Base-by-base conservation (phyloP, 2,888 invertebrate genomes). In the Lochmaea capreae region DNA sequence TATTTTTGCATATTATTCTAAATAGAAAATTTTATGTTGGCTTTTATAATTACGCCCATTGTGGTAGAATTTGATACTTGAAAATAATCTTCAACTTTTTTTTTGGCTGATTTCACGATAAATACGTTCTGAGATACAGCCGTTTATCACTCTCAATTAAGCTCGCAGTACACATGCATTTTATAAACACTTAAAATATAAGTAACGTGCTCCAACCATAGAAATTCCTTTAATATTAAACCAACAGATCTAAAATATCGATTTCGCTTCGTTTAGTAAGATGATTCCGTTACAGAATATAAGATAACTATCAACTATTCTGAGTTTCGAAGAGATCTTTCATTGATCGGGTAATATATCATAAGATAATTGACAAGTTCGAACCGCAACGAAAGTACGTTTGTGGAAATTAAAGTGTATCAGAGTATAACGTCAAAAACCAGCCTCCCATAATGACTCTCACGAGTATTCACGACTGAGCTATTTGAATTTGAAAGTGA, bases 401-500 rank as follows among this genome's bases (percentile, higher is more conserved):
- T 54, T 52, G 33, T 63, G 42, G 57, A 70, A 70, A 70, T 70
- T 70, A 70, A 70, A 63, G 70, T 70, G 70, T 70, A 70, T 70
- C 70, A 70, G 63, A 63, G 63, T 70, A 70, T 70, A 57, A 63
- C 63, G 70, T 65, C 61, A 49, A 57, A 70, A 70, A 52, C 70
- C 57, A 42, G 58, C 43, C 54, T 52, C 42, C 63, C 63, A 70
- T 70, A 70, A 70, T 54, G 63, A 42, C 54, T 63, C 70, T 43
- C 63, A n/a, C 18, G 70, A 26, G 70, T 54, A 54, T 70, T 70
- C 52, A 54, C 63, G 39, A 70, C 63, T 70, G 39, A 54, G 63
- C 52, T 63, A 63, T 70, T 70, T 62, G 74, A 69, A 67, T 74
- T 70, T 69, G 57, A 65, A 71, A 67, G 72, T 63, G 52, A 54